A percentile compares a stretch with the other conserved stretches of the same genome.
Evolutionary conservation across 2,797 vertebrate genomes (phyloP).

Genomic region (Rhinichthys osculus): DNA sequence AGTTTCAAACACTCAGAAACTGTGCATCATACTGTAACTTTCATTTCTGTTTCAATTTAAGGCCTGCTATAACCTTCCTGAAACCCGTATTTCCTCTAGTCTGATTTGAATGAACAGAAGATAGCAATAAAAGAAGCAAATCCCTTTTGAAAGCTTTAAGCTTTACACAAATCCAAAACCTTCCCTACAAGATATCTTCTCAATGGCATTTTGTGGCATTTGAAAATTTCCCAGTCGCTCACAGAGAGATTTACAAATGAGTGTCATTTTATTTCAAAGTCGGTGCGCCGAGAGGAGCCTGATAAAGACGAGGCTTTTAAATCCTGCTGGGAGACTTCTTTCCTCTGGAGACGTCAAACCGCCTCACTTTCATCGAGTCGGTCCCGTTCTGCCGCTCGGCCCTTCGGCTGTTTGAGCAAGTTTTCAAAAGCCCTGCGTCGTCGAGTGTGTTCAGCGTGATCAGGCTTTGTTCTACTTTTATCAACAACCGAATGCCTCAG

Average conservation of each 20-base stretch:
- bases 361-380: constrained; percentile 65
- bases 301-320: constrained; percentile 66
- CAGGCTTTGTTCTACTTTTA: constrained; percentile 63
- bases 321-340: constrained; percentile 69
- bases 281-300: constrained; percentile 50
- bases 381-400: constrained; percentile 54
- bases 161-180: constrained; percentile 9
- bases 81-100: not conserved
- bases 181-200: constrained; percentile 27
- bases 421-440: constrained; percentile 49
- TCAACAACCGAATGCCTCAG: constrained; percentile 46
- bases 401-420: constrained; percentile 70
- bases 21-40: not conserved
- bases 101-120: constrained; percentile 19
- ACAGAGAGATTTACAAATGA: constrained; percentile 56
- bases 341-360: constrained; percentile 65
- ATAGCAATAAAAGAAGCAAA: constrained; percentile 9
- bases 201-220: constrained; percentile 47
- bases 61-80: not conserved
- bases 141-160: constrained; percentile 22
- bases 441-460: constrained; percentile 53
- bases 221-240: constrained; percentile 53
- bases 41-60: not conserved
- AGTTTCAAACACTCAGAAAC: too few species aligned
- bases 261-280: constrained; percentile 68